Conservation (phyloP, 2,888 invertebrate species). For the Hedychridium roseum region DNA sequence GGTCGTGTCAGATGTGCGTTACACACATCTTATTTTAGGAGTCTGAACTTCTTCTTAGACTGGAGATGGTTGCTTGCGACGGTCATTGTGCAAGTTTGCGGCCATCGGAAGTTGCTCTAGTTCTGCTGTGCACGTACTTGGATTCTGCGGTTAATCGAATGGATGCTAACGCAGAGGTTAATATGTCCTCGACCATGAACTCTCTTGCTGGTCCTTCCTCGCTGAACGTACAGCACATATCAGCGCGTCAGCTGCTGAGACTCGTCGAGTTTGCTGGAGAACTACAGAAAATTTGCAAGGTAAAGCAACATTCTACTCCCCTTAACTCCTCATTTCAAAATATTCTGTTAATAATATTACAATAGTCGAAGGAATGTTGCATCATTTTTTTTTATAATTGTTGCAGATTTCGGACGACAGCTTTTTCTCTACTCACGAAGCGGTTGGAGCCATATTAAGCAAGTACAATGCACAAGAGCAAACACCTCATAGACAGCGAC, state of each 20-base stretch:
- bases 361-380: background rate
- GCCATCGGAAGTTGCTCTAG: constrained; percentile 80
- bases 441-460: constrained; percentile 72
- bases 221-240: constrained; percentile 30
- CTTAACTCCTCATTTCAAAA: background rate
- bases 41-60: constrained; percentile 71
- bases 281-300: constrained; percentile 76
- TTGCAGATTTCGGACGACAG: constrained; percentile 74
- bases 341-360: background rate
- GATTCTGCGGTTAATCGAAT: constrained; percentile 66
- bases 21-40: constrained; percentile 67
- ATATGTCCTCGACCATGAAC: constrained; percentile 26
- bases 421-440: constrained; percentile 70
- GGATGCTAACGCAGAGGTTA: constrained; percentile 55
- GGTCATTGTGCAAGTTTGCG: constrained; percentile 78
- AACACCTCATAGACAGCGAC: constrained; percentile 75
- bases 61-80: constrained; percentile 81
- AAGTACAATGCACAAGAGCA: constrained; percentile 78
- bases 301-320: constrained; percentile 56
- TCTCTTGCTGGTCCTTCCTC: constrained; percentile 41
- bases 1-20: too few relatives aligned
- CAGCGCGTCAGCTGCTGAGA: constrained; percentile 69
- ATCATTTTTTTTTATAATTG: constrained; percentile 3
- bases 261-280: constrained; percentile 77
- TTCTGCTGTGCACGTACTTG: constrained; percentile 77